phyloP scores from a whole-genome alignment of 2,888 invertebrate genomes.

The Charanyca ferruginea region DNA sequence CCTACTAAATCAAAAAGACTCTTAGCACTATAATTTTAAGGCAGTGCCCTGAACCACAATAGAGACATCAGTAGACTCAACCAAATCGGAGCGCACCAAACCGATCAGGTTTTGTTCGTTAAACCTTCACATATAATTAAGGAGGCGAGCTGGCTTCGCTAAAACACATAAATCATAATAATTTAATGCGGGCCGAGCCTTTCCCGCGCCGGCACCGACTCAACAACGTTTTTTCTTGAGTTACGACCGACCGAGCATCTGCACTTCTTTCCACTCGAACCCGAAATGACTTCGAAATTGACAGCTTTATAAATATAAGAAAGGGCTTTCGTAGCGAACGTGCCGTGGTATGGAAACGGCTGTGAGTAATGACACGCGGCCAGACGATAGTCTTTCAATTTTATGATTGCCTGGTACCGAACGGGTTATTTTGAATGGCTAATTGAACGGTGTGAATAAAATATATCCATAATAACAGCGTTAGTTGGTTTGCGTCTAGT shows the following conservation, averaged over 20 bases:
- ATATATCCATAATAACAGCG: constrained; percentile 34
- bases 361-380: constrained; percentile 72
- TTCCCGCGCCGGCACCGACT: constrained; percentile 76
- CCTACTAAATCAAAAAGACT: constrained; percentile 22
- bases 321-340: constrained; percentile 64
- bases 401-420: constrained; percentile 66
- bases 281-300: constrained; percentile 83
- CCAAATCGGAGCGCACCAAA: constrained; percentile 67
- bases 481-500: constrained; percentile 45
- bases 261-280: constrained; percentile 80
- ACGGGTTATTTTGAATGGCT: constrained; percentile 45
- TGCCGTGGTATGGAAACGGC: constrained; percentile 72
- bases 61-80: constrained; percentile 56
- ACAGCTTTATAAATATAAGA: constrained; percentile 87
- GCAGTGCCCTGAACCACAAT: constrained; percentile 44
- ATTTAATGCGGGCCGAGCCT: constrained; percentile 86
- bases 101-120: constrained; percentile 82
- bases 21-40: constrained; percentile 32
- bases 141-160: constrained; percentile 81
- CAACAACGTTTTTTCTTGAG: constrained; percentile 74
- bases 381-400: constrained; percentile 66
- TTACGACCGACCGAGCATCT: constrained; percentile 82
- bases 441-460: constrained; percentile 60
- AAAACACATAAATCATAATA: constrained; percentile 91
- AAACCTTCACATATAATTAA: constrained; percentile 87